phyloP scores from a whole-genome alignment of 2,888 invertebrate genomes.

The Bellardia bayeri region DNA sequence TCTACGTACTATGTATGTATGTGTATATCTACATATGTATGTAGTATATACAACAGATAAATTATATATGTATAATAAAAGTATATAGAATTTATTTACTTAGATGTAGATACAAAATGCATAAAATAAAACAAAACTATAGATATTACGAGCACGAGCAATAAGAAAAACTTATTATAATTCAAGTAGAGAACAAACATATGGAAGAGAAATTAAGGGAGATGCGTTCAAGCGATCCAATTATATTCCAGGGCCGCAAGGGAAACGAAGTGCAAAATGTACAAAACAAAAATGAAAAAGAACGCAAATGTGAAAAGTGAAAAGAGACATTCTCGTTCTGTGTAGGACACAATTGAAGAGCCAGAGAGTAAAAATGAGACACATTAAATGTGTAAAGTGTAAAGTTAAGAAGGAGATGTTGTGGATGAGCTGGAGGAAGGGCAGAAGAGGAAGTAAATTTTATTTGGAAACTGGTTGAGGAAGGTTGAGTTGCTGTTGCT shows the following conservation, averaged over 20 bases:
- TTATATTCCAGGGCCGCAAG: slow-evolving; percentile 39
- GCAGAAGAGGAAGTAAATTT: background rate
- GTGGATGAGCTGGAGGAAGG: background rate
- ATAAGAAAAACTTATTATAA: slow-evolving; percentile 40
- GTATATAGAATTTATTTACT: slow-evolving; percentile 20
- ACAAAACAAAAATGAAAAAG: background rate
- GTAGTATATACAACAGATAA: slow-evolving; percentile 25
- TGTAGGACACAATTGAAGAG: background rate
- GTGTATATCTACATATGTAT: background rate
- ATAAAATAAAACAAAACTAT: background rate
- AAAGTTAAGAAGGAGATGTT: background rate
- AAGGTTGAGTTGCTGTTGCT: slow-evolving; percentile 51
- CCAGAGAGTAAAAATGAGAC: background rate
- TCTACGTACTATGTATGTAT: background rate
- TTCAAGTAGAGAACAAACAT: slow-evolving; percentile 53
- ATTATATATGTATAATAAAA: slow-evolving; percentile 12
- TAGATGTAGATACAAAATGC: slow-evolving; percentile 16
- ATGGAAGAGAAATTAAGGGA: slow-evolving; percentile 51
- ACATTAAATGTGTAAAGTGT: background rate
- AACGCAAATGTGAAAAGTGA: slow-evolving; percentile 48
- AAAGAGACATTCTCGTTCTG: slow-evolving; percentile 33
- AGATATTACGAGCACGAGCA: background rate
- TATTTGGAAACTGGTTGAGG: slow-evolving; percentile 60
- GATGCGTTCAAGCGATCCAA: slow-evolving; percentile 65
- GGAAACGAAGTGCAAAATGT: slow-evolving; percentile 30